A percentile compares a stretch with the other conserved stretches of the same genome.
Conservation (phyloP, 2,797 vertebrate genomes). For the Spinibarbus caldwelli region DNA sequence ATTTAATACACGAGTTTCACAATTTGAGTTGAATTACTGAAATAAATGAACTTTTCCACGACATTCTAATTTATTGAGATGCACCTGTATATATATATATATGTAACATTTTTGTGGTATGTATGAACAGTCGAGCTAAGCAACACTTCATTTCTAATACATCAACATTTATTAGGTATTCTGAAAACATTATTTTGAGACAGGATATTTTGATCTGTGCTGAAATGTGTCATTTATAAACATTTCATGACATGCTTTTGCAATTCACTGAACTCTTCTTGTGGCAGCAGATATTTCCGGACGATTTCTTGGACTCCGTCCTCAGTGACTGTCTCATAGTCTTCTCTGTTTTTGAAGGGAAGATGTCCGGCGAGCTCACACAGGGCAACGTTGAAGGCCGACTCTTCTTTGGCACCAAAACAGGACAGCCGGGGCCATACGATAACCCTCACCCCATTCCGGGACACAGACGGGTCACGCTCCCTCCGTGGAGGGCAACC, state of each 20-base stretch:
- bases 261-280: constrained; percentile 73
- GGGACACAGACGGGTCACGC: constrained; percentile 29
- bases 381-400: constrained; percentile 87
- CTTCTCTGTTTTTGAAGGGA: constrained; percentile 80
- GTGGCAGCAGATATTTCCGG: constrained; percentile 76
- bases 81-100: too few relatives aligned
- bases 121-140: not conserved
- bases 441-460: constrained; percentile 81
- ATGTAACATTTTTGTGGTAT: too few relatives aligned
- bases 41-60: too few relatives aligned
- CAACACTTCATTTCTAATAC: not conserved
- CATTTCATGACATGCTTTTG: constrained; percentile 56
- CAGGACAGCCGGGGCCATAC: constrained; percentile 85
- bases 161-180: not conserved
- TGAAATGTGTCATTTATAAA: not conserved
- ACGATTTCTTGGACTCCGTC: constrained; percentile 75
- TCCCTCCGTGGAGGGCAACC: constrained; percentile 74
- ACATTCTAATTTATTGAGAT: too few relatives aligned
- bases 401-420: constrained; percentile 85
- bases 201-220: too few relatives aligned
- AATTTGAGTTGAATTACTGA: too few relatives aligned
- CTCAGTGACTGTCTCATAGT: constrained; percentile 81
- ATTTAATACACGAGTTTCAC: too few relatives aligned
- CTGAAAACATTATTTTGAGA: not conserved
- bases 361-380: constrained; percentile 94